Evolutionary conservation across 2,797 vertebrate genomes (phyloP), one percentile per base, ranked within the genome.

Genomic region (Cheirogaleus major): DNA sequence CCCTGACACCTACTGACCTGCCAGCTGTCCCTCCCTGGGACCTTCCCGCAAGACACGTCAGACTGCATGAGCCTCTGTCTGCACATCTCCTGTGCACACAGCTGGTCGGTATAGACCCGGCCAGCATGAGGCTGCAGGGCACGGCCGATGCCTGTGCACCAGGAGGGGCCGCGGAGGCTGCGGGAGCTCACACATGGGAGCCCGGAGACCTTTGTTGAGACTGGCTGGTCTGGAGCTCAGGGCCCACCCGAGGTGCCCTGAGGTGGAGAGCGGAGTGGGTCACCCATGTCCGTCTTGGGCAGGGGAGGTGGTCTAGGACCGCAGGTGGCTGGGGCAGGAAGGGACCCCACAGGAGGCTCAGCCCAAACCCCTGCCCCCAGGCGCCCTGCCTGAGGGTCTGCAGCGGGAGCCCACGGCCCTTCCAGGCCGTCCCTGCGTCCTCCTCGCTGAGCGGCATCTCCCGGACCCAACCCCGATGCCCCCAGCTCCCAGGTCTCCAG

Each of bases 121-220:
- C 5, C 1, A 3, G 27, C 1, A 0, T 0, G 27, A 4, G 57
- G 45, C 12, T 23, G 38, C 41, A 5, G 1, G 3, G 87, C 41
- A 38, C 0, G 0, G 30, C 32, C 20, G 38, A 38, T 0, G 4
- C 1, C 0, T 2, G 7, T 7, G 3, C 2, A 5, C 14, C 18
- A 8, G 41, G 69, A 22, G 59, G 75, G 14, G 22, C 22, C 7
- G 1, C 70, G 57, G 70, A 35, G 13, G 38, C 7, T 27, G 4
- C 0, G 0, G 5, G 43, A 50, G 25, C 25, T 41, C 10, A 72
- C 13, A 7, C 43, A 43, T 7, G 48, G 48, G 35, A 63, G 6
- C 35, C 4, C 11, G 4, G 69, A 17, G 17, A 17, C 9, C 55
- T 32, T 38, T 35, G 22, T 20, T 0, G 1, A 38, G 38, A 18